Base-by-base conservation (phyloP, 1,140 invertebrate species). In the Apis cerana region DNA sequence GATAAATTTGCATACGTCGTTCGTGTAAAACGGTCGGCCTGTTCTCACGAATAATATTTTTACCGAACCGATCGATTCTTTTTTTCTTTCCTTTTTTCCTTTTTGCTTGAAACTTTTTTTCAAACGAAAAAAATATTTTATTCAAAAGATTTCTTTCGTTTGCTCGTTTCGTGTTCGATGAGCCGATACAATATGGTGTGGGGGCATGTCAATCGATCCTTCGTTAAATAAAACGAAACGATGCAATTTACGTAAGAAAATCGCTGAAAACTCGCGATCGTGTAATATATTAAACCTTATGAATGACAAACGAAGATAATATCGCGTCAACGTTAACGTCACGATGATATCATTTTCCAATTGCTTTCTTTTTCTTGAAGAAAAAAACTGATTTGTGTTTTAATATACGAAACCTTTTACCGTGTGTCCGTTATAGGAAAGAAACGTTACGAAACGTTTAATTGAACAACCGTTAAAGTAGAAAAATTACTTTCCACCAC, bases 171-270 rank as follows among this genome's bases (percentile, higher is more conserved):
- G 7, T n/a, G 56, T 64, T 65, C 59, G 48, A 72, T 48, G 64
- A 56, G 7, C 59, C 21, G 54, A 81, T 76, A 74, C 69, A 68
- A 75, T 61, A 23, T 7, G 33, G 33, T 43, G 4, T 7, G 33
- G 19, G 19, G 33, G 64, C 59, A 61, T 15, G 69, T 62, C 79
- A 23, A 85, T 85, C 85, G 80, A 86, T 85, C 69, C 5, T 75
- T 85, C 79, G 62, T 86, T 85, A 85, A 79, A 70, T 83, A 67
- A 76, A 83, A 54, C 75, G 17, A 76, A 50, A 19, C 50, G n/a
- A 56, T 74, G 75, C 76, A 77, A 86, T 83, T 86, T 80, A 69
- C 70, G 61, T 80, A 71, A 75, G 85, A 75, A 86, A 85, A 85
- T 85, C 52, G 59, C 23, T 59, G n/a, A 33, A 52, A 58, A 75